Evolutionary conservation across 1,140 invertebrate genomes (phyloP).

Genomic region (Octopus sinensis): DNA sequence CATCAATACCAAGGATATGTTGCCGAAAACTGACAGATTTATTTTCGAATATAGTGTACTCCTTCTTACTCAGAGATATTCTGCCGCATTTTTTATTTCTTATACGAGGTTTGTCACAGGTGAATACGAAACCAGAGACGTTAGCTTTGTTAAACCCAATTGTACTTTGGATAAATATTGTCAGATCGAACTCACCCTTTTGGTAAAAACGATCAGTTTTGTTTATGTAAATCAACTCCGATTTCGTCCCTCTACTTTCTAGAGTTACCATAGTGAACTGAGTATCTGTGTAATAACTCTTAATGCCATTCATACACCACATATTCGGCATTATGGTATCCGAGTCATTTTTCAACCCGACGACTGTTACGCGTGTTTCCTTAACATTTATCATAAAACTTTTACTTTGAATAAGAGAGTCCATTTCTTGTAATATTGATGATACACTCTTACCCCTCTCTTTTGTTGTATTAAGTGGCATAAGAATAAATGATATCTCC

Average conservation of each 20-base stretch:
- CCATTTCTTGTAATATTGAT: slow-evolving; percentile 31
- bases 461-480: slow-evolving; percentile 26
- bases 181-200: slow-evolving; percentile 45
- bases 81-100: slow-evolving; percentile 45
- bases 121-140: slow-evolving; percentile 32
- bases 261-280: slow-evolving; percentile 28
- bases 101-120: slow-evolving; percentile 43
- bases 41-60: slow-evolving; percentile 43
- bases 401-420: slow-evolving; percentile 28
- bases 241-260: slow-evolving; percentile 17
- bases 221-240: slow-evolving; percentile 36
- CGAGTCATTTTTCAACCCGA: slow-evolving; percentile 26
- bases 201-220: slow-evolving; percentile 35
- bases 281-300: slow-evolving; percentile 24
- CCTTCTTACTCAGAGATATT: slow-evolving; percentile 53
- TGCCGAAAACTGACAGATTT: background rate
- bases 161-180: slow-evolving; percentile 33
- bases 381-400: slow-evolving; percentile 40
- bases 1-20: background rate
- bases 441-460: slow-evolving; percentile 22
- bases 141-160: slow-evolving; percentile 28
- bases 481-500: slow-evolving; percentile 32
- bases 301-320: slow-evolving; percentile 31
- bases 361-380: slow-evolving; percentile 33
- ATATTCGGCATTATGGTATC: slow-evolving; percentile 22